Base-by-base conservation (phyloP, 1,140 invertebrate species). In the Tribolium castaneum region DNA sequence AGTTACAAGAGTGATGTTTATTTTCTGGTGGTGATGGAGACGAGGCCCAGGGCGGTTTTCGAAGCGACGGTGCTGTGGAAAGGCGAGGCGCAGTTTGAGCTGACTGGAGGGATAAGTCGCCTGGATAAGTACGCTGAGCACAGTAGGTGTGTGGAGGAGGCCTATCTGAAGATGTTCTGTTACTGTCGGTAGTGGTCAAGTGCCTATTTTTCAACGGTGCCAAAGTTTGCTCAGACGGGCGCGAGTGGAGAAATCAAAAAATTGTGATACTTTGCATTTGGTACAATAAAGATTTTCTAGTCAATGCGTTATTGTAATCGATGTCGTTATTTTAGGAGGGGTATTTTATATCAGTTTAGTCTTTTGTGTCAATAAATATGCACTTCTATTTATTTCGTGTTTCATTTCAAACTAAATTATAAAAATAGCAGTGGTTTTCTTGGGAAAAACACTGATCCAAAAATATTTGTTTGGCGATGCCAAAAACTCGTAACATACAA, bases 91-190 rank as follows among this genome's bases (percentile, higher is more conserved):
- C 45, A 79, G 71, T 79, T 79, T 73, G 49, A 56, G 12, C 50
- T 87, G 22, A 59, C 83, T 13, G 88, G 88, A 1, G 86, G 85
- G 4, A 89, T 94, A 7, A 93, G 91, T 80, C 87, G 92, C 10
- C 85, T 92, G 19, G 92, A 93, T 73, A 84, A 84, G 2, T 94
- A 93, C 81, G 86, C 82, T 34, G 85, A 86, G 1, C 87, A 90
- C 78, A 89, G 89, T 50, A 82, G 85, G 35, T 92, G 91, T 81
- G 86, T 91, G 6, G 79, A 83, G 14, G 87, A 90, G 71, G 87
- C 87, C 45, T 83, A 85, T n/a, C 86, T 90, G 6, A 89, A 90
- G 78, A 89, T 89, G 50, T 91, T 89, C 84, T 92, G 91, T 82
- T 87, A 84, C 76, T 90, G 89, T 78, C 82, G 66, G 25, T n/a